Base-by-base conservation (phyloP, 2,888 invertebrate species). In the Cerceris ruficornis region DNA sequence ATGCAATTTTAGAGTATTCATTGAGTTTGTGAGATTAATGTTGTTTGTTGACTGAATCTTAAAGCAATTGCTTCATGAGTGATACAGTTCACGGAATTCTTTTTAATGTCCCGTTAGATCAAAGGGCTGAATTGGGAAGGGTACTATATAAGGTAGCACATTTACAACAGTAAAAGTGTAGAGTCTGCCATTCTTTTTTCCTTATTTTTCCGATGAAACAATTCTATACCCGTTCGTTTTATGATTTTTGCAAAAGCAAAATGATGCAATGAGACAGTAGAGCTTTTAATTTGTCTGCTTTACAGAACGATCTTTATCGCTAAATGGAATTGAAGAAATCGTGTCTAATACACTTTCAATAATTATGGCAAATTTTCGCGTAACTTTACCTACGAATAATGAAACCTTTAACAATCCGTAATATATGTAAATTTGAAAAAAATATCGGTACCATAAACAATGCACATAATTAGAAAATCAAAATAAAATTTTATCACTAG, bases 121-220 rank as follows among this genome's bases (percentile, higher is more conserved):
- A 77, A 60, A 60, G 81, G 87, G 88, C 87, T 88, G 91, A 91
- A 91, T 90, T 91, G 91, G 91, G 90, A 88, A 86, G 83, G 88
- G 85, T 88, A 84, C 89, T 90, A 88, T 88, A 90, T 90, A 89
- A 90, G 89, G 88, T 87, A 79, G 65, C 61, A 77, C 72, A 69
- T 76, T 67, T 77, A 54, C 64, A 68, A 72, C 70, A 68, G 69
- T 65, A n/a, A 57, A 17, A 43, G 41, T 61, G 69, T 58, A 58
- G 65, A 39, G 66, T 58, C 72, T 58, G n/a, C 8, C 42, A 65
- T 28, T 28, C 28, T 4, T 28, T 28, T 28, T 28, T 28, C 28
- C 28, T 28, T 28, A 59, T 62, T 60, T 71, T 49, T 54, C 14
- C 55, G 62, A 65, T 7, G n/a, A 71, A 69, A 72, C 72, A 80